Percentiles rank a stretch among this genome's conserved stretches.
phyloP scores from a whole-genome alignment of 92 coral and sea anemone species.

The Palythoa caribaeorum region DNA sequence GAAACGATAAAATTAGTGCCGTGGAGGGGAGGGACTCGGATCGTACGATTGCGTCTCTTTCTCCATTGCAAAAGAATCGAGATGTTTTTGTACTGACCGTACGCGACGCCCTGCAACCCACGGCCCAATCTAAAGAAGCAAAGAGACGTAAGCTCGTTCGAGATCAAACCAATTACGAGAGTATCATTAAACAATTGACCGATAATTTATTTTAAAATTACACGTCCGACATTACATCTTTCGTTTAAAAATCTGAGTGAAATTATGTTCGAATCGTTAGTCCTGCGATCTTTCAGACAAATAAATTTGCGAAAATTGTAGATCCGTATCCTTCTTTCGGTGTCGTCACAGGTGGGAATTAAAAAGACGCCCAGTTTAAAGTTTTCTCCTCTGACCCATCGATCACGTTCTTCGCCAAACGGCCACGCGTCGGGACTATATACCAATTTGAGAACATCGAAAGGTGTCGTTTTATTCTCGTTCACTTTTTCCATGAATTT shows the following conservation, averaged over 20 bases:
- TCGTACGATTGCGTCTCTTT: neutral
- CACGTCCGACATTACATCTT: neutral
- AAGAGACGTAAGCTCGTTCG: neutral
- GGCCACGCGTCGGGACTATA: neutral
- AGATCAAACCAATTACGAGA: neutral
- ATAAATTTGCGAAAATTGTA: neutral
- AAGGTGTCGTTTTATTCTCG: neutral
- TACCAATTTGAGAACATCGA: neutral
- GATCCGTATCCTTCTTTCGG: too few species aligned
- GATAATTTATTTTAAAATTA: too few species aligned
- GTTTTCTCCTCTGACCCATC: neutral
- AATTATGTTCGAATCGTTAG: too few species aligned
- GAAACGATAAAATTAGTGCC: neutral
- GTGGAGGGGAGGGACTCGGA: neutral
- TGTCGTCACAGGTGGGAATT: neutral
- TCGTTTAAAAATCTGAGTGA: neutral
- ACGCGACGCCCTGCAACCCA: neutral
- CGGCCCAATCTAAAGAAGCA: neutral
- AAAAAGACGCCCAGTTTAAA: neutral
- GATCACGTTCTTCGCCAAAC: neutral
- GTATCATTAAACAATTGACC: neutral
- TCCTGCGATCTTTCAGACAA: neutral
- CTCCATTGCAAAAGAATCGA: too few species aligned
- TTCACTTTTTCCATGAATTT: neutral
- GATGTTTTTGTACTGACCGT: neutral